These are phyloP conservation scores for Trichogramma evanescens DNA, from an alignment of 2,888 invertebrate genomes.

Conservation along the genomic window DNA sequence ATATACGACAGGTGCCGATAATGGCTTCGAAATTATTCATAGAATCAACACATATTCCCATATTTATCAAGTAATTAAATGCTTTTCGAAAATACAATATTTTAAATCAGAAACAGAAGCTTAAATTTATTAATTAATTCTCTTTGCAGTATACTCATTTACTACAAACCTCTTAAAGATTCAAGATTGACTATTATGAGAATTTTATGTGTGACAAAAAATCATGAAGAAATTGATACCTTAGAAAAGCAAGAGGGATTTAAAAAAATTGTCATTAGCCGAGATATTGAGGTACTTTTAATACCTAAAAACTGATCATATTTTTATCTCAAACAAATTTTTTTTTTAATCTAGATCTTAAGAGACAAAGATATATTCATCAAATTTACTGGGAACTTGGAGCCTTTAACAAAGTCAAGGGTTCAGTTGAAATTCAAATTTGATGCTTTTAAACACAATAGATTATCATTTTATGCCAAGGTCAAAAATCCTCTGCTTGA, in stretches of 20 bases:
- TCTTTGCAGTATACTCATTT: conserved; percentile 72
- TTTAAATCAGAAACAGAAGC: not conserved
- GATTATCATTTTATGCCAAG: conserved; percentile 90
- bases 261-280: conserved; percentile 89
- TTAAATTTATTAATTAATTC: conserved; percentile 3
- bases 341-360: not conserved
- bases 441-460: conserved; percentile 94
- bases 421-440: conserved; percentile 86
- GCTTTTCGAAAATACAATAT: not conserved
- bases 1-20: conserved; percentile 87
- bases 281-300: conserved; percentile 76
- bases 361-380: conserved; percentile 80
- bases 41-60: conserved; percentile 74
- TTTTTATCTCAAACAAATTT: not conserved
- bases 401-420: conserved; percentile 95
- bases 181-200: conserved; percentile 75
- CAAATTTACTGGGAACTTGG: conserved; percentile 96
- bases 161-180: conserved; percentile 85
- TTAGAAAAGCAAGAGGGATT: conserved; percentile 91
- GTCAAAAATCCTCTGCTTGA: conserved; percentile 78
- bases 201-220: conserved; percentile 97
- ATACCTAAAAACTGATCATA: not conserved
- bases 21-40: conserved; percentile 95
- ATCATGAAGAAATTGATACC: conserved; percentile 91
- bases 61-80: conserved; percentile 74